A percentile compares a stretch with the other conserved stretches of the same genome.
These are phyloP conservation scores for Pachycephala philippinensis DNA, from an alignment of 2,113 vertebrate genomes.

Conservation along the genomic window DNA sequence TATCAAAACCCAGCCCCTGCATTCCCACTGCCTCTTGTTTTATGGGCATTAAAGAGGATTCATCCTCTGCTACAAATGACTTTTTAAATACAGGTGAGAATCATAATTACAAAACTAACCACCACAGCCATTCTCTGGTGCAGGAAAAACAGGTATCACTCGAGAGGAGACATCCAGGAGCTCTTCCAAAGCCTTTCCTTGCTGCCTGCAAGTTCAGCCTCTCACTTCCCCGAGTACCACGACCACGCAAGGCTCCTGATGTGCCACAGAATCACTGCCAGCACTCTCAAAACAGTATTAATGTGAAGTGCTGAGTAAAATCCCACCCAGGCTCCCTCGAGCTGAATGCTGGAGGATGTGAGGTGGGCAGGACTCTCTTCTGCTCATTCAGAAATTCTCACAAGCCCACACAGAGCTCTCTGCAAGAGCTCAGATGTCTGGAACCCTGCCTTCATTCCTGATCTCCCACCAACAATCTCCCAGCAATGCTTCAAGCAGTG, in stretches of 20 bases:
- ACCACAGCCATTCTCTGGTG: neutral
- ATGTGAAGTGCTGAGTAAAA: neutral
- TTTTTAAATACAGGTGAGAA: neutral
- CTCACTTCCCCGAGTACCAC: neutral
- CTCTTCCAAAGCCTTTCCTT: neutral
- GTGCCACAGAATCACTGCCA: neutral
- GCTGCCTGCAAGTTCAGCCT: neutral
- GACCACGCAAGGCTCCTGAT: neutral
- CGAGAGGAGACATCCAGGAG: neutral
- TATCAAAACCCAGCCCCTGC: neutral
- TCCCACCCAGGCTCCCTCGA: neutral
- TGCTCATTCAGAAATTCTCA: constrained; percentile 40
- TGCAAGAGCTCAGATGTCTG: neutral
- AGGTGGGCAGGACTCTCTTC: neutral
- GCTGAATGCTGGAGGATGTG: neutral
- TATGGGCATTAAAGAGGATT: neutral
- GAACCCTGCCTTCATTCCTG: neutral
- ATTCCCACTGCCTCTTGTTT: neutral
- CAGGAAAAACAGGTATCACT: neutral
- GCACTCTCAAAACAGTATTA: neutral
- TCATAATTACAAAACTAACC: neutral
- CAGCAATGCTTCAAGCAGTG: neutral
- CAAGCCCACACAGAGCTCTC: constrained; percentile 15
- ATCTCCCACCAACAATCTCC: neutral
- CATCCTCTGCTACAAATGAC: neutral